Evolutionary conservation across 2,797 vertebrate genomes (phyloP), one percentile per base, ranked within the genome.

Genomic region (Perodicticus potto): DNA sequence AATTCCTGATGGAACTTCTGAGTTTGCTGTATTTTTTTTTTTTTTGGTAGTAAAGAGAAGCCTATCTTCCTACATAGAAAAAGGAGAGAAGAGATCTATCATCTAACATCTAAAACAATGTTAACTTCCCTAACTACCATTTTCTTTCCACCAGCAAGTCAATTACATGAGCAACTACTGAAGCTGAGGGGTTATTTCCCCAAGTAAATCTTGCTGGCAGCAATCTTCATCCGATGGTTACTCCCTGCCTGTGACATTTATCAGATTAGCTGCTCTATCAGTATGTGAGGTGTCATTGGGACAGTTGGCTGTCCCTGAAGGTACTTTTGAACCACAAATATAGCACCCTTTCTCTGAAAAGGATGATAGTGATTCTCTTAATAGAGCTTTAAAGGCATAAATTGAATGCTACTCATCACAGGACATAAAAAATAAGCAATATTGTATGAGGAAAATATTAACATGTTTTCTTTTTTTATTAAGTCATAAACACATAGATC

Each of bases 111-210:
- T 90, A 94, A 96, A 96, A 92, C 94, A 91, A 17, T 81, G 61
- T 32, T 78, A 94, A 96, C 83, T 86, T 72, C 55, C 57, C 43
- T 76, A 90, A 93, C 86, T 87, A 53, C 85, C 93, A 49, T 29
- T 65, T 53, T 67, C n/a, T 94, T 67, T 40, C 53, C 53, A 65
- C 29, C 73, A 22, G 78, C 11, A 95, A 59, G 63, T 91, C 78
- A 86, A 61, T 93, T 93, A 92, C 88, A 78, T 14, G 34, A 81
- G 69, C 69, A 92, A 74, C 73, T 83, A 81, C 59, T 87, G 69
- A 76, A 65, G 27, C 19, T 73, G 37, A 91, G 23, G 59, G 34
- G 11, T 93, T 85, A 88, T 72, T 29, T 17, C 23, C 72, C 37
- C 34, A 76, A 84, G 65, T 74, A 63, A 86, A 84, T 92, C 59